Evolutionary conservation across 2,113 vertebrate genomes (phyloP), one percentile per base, ranked within the genome.

Genomic region (Cisticola juncidis): DNA sequence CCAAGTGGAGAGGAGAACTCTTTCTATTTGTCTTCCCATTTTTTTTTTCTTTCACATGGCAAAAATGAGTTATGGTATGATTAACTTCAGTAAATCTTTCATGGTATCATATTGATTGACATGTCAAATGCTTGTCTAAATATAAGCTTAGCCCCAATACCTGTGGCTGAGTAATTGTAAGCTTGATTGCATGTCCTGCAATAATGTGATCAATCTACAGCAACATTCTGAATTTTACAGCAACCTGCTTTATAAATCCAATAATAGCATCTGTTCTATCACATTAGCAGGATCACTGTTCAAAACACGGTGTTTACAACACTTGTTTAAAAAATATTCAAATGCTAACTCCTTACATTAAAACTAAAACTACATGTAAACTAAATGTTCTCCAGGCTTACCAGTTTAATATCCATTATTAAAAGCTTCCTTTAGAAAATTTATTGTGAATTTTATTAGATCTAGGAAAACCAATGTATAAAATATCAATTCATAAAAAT

Each of bases 91-190:
- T 92, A 72, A 91, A 25, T 88, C 66, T 82, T 92, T 80, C 58
- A 65, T 38, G 12, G 42, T 65, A 92, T 82, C 71, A 57, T 44
- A 78, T 73, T 72, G 94, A 96, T 68, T 92, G 72, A 77, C 80
- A 76, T 58, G 42, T 95, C 96, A 92, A 94, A 94, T 91, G 35
- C 92, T 87, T 86, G 29, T 68, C n/a, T 95, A 82, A 95, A 88
- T 70, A 72, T 78, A 76, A 97, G 51, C 47, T 88, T 94, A 87
- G 50, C 58, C 69, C 45, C 56, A 35, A 33, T 95, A 72, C 61
- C 89, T 81, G 8, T 45, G 80, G 69, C 61, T 54, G 48, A 73
- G 25, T 92, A 94, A 82, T 35, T 92, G 33, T 89, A 77, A 95
- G 47, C 54, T 95, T 80, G 71, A 83, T 73, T 90, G 74, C 25